Conservation (phyloP, 1,140 invertebrate species). For the Leptinotarsa defecta region DNA sequence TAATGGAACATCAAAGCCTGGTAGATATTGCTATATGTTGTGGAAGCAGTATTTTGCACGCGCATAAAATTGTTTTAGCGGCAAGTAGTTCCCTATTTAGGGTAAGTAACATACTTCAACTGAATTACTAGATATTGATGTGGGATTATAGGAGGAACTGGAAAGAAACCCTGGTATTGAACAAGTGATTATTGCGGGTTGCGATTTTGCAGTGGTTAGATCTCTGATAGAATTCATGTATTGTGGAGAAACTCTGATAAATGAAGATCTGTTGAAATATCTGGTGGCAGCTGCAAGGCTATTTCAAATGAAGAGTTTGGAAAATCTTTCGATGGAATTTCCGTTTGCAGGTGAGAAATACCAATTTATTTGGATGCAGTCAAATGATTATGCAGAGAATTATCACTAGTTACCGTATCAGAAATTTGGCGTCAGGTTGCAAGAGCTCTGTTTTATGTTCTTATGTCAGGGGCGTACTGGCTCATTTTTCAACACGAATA, state of each 20-base stretch:
- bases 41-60: conserved; percentile 51
- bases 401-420: too few relatives aligned
- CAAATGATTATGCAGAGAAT: too few relatives aligned
- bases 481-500: too few relatives aligned
- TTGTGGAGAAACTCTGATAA: conserved; percentile 50
- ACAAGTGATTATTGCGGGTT: conserved; percentile 50
- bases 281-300: conserved; percentile 50
- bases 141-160: conserved; percentile 35
- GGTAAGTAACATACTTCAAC: conserved; percentile 26
- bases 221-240: conserved; percentile 54
- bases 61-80: conserved; percentile 54
- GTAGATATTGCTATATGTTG: conserved; percentile 54
- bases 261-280: conserved; percentile 49
- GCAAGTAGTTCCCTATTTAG: conserved; percentile 45
- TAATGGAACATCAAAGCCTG: conserved; percentile 54
- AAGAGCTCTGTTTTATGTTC: too few relatives aligned
- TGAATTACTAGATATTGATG: too few relatives aligned
- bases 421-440: too few relatives aligned
- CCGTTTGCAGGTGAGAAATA: conserved; percentile 28
- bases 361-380: too few relatives aligned
- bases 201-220: conserved; percentile 51
- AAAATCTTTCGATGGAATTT: conserved; percentile 43
- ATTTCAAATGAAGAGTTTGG: conserved; percentile 50
- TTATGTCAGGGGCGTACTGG: too few relatives aligned
- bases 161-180: conserved; percentile 42